Base-by-base conservation (phyloP, 2,888 invertebrate species). In the Phrixothrix hirtus region DNA sequence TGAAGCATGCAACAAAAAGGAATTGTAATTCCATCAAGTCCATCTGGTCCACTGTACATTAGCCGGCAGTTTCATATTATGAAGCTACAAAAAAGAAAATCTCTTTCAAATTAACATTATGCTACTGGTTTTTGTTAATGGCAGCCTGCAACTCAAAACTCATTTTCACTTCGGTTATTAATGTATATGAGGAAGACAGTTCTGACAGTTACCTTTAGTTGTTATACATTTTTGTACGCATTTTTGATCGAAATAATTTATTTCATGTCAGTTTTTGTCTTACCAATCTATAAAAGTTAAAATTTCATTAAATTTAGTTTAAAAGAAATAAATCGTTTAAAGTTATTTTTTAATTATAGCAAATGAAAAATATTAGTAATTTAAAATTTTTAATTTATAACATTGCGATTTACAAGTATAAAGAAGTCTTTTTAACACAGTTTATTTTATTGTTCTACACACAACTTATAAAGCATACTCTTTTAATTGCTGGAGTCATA, bases 51-150 rank as follows among this genome's bases (percentile, higher is more conserved):
- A 59, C 61, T 57, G 58, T 63, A 64, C 63, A 62, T 64, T 62
- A 63, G 58, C 61, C 58, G 52, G 58, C 59, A 60, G 61, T 59
- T 63, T 62, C 61, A 56, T 41, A 59, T 60, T 57, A 59, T 56
- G 60, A 50, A 44, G 45, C 30, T 34, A 58, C 60, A 61, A 61
- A 57, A 67, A 68, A 67, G 65, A 61, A 67, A 68, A 69, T 68
- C 66, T 68, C 67, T 66, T 69, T 69, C 68, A 63, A 70, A 70
- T 71, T 71, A 71, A 69, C 69, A 69, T 66, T 64, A 66, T 64
- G 70, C 71, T 71, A 71, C 71, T 71, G 71, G 71, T 71, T 71
- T 71, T 70, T 70, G 67, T 70, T 68, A 69, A 69, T 69, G 68
- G 65, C 61, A 52, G 47, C 59, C 57, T 54, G 60, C 62, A 60